Conservation (phyloP, 2,113 vertebrate species). For the Platichthys stellatus region DNA sequence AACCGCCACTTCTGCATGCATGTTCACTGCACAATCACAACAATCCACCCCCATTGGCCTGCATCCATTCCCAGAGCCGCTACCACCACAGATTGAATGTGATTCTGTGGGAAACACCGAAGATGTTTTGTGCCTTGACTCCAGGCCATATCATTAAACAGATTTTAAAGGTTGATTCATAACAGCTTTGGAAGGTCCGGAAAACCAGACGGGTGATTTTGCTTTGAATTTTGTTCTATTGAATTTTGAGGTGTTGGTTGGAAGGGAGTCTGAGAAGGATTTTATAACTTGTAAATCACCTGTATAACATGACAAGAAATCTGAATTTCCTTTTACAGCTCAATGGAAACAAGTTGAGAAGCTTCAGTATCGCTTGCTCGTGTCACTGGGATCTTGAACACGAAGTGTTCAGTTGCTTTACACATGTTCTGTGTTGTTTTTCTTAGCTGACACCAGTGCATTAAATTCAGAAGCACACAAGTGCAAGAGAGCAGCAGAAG, state of each 20-base stretch:
- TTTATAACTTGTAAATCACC: not conserved
- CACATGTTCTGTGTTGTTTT: slow-evolving; percentile 24
- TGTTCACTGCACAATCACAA: not conserved
- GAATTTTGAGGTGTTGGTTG: too few relatives aligned
- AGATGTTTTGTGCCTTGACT: not conserved
- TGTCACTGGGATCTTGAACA: slow-evolving; percentile 6
- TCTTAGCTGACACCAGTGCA: slow-evolving; percentile 42
- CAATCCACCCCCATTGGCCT: not conserved
- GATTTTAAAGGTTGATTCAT: too few relatives aligned
- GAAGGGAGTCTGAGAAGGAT: too few relatives aligned
- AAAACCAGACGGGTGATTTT: too few relatives aligned
- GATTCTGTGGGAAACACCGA: not conserved
- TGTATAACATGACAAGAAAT: not conserved
- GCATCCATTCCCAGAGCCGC: not conserved
- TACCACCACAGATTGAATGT: too few relatives aligned
- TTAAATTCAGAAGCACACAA: slow-evolving; percentile 41
- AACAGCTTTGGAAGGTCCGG: too few relatives aligned
- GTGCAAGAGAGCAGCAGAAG: slow-evolving; percentile 43
- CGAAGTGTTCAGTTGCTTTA: slow-evolving; percentile 29
- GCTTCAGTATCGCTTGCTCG: not conserved
- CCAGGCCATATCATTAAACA: too few relatives aligned
- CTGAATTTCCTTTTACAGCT: not conserved
- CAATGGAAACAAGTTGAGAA: not conserved
- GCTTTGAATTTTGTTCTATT: too few relatives aligned
- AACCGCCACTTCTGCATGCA: not conserved